Evolutionary conservation across 2,797 vertebrate genomes (phyloP).

Genomic region (Perodicticus potto): DNA sequence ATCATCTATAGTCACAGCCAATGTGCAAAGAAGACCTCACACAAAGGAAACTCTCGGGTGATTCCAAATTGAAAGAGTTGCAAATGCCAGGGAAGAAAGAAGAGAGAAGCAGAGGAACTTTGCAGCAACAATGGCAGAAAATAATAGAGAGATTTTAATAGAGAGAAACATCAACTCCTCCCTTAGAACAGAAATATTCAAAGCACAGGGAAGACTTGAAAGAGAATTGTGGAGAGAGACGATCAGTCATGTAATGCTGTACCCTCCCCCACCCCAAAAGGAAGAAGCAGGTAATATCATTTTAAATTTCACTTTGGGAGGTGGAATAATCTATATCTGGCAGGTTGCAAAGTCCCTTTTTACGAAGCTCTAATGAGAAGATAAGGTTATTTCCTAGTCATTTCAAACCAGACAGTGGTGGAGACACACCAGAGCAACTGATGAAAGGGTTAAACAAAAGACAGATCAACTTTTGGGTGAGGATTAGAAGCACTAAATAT

Average conservation of each 20-base stretch:
- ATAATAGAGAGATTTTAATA: constrained; percentile 55
- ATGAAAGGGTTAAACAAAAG: constrained; percentile 66
- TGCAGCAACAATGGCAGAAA: neutral
- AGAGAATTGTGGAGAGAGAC: constrained; percentile 8
- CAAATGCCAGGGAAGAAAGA: constrained; percentile 31
- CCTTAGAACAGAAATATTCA: constrained; percentile 72
- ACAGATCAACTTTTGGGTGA: constrained; percentile 17
- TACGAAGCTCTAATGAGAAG: constrained; percentile 36
- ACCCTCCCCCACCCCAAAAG: too few species aligned
- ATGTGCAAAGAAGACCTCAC: neutral
- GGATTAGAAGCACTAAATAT: constrained; percentile 30
- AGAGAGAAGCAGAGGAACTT: neutral
- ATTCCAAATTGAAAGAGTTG: constrained; percentile 57
- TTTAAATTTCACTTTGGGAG: constrained; percentile 43
- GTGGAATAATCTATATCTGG: neutral
- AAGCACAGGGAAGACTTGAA: constrained; percentile 65
- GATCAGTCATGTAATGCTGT: neutral
- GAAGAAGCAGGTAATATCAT: neutral
- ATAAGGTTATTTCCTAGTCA: neutral
- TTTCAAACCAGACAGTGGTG: neutral
- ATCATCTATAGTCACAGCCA: neutral
- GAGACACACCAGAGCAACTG: neutral
- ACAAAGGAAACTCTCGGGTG: neutral
- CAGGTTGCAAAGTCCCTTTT: constrained; percentile 63
- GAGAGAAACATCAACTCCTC: neutral